Evolutionary conservation across 2,888 invertebrate genomes (phyloP).

Genomic region (Brenthis daphne): DNA sequence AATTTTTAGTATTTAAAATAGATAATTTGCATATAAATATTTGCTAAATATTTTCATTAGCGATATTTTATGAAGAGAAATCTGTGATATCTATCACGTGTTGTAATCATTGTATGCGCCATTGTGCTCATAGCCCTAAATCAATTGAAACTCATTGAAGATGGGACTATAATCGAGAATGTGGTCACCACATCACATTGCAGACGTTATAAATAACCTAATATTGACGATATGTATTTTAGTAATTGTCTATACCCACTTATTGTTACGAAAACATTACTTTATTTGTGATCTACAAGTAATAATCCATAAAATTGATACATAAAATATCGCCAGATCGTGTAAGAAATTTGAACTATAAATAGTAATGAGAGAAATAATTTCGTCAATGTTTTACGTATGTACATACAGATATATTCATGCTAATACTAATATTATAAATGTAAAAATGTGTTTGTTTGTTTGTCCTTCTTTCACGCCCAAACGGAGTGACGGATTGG

Average conservation of each 20-base stretch:
- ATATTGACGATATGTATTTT: conserved; percentile 32
- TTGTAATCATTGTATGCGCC: conserved; percentile 34
- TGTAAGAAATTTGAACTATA: no score
- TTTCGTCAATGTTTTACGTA: no score
- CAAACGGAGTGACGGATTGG: no score
- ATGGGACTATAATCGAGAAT: conserved; percentile 45
- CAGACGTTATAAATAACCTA: conserved; percentile 33
- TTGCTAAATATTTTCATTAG: background rate
- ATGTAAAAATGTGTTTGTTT: no score
- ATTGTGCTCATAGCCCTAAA: conserved; percentile 45
- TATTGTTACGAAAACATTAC: conserved; percentile 35
- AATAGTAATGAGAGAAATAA: no score
- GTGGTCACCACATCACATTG: conserved; percentile 37
- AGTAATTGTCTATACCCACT: conserved; percentile 44
- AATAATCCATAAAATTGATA: conserved; percentile 20
- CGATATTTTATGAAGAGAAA: conserved; percentile 41
- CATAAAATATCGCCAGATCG: no score
- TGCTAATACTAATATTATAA: no score
- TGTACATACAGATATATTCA: background rate
- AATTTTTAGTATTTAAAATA: no score
- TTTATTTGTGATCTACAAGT: conserved; percentile 32
- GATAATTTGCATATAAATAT: background rate
- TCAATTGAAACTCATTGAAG: conserved; percentile 49
- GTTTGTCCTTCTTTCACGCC: no score
- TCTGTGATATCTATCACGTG: conserved; percentile 29